Conservation (phyloP, 2,797 vertebrate genomes). For the Eulemur mongoz region DNA sequence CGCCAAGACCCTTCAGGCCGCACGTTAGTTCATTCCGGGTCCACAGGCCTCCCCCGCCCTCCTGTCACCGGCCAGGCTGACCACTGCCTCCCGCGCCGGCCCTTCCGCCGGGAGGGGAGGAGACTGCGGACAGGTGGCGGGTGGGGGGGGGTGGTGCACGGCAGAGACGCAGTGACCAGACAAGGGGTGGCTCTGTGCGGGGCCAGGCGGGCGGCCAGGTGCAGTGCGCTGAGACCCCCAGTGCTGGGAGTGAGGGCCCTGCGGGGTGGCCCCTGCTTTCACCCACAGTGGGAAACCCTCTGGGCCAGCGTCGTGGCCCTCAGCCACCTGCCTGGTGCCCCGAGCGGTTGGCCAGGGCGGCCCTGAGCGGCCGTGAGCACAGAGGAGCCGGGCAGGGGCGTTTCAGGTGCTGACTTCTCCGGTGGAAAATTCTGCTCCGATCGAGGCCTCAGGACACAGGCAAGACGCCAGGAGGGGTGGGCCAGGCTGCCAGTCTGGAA, state of each 20-base stretch:
- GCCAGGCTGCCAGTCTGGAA: neutral
- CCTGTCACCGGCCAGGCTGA: neutral
- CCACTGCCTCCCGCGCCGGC: fast-evolving
- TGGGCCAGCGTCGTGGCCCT: neutral
- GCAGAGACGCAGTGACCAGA: neutral
- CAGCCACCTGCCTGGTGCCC: neutral
- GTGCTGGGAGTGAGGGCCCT: neutral
- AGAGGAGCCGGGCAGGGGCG: fast-evolving
- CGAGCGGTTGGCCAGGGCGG: neutral
- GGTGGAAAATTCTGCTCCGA: neutral
- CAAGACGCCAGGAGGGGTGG: neutral
- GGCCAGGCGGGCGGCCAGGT: neutral
- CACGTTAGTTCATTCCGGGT: fast-evolving
- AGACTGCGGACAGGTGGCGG: neutral
- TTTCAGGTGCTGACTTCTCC: neutral
- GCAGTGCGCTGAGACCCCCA: no score
- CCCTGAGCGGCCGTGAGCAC: fast-evolving
- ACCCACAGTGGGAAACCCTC: neutral
- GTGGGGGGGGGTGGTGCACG: neutral
- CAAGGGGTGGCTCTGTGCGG: neutral
- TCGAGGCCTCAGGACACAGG: neutral
- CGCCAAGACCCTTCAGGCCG: neutral
- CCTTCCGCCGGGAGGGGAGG: neutral
- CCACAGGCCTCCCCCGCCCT: neutral
- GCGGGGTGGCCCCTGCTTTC: neutral